Evolutionary conservation across 2,113 vertebrate genomes (phyloP), one percentile per base, ranked within the genome.

Genomic region (Channa argus): DNA sequence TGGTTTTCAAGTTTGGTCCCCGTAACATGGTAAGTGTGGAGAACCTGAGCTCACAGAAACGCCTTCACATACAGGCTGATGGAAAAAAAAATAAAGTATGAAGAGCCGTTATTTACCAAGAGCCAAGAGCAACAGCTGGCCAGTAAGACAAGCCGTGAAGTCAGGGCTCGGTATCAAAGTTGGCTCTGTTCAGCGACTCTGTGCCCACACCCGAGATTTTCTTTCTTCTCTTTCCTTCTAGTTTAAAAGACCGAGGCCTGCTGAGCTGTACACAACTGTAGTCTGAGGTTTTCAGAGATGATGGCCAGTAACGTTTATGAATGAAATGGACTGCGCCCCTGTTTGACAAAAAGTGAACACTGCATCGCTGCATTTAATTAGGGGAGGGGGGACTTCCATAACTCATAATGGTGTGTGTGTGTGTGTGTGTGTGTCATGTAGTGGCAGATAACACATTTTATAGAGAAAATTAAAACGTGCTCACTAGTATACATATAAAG

Each of bases 11-110:
- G 50, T 90, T 87, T 82, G 71, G 46, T 62, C 74, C 39, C 65
- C 63, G 68, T 83, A 68, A 71, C 61, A 91, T 89, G 93, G 91
- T 93, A 89, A 94, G 92, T 44, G 51, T 12, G 2, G 3, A 76
- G 24, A 41, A 5, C 56, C 0, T 49, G 37, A 11, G 10, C 71
- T 50, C 24, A 34, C 14, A 60, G 9, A 4, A 37, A 5, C 13
- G 3, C 39, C 10, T 2, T 63, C 6, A 11, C 10, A 11, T 15
- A 9, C 15, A 34, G 6, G 45, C 12, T 62, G 46, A 47, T 12
- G 13, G n/a, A 8, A 60, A 47, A 33, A 33, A 8, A 38, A n/a
- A 45, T 11, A 33, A 69, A 79, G 37, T 74, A 24, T 24, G 24
- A 24, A 24, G 24, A 24, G 24, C 24, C 24, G 24, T 24, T 24